Percentiles rank a stretch among this genome's conserved stretches.
phyloP scores from a whole-genome alignment of 2,888 invertebrate genomes.

The Drosophila demipolita region DNA sequence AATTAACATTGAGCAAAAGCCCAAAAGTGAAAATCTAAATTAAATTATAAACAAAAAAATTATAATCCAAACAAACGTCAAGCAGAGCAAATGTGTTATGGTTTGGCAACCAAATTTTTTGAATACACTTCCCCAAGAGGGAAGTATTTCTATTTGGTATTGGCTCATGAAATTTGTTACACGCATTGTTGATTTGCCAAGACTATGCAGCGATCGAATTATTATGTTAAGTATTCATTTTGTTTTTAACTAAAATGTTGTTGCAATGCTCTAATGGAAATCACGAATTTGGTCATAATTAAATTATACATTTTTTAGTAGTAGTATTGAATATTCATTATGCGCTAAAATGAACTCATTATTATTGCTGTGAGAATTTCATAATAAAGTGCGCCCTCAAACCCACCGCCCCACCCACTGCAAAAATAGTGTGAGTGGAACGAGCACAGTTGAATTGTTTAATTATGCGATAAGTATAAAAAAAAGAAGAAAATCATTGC shows the following conservation, averaged over 20 bases:
- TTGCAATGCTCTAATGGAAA: not conserved
- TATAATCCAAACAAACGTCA: slow-evolving; percentile 44
- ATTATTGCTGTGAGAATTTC: slow-evolving; percentile 17
- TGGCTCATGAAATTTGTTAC: not conserved
- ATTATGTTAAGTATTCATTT: not conserved
- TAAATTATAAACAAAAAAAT: slow-evolving; percentile 46
- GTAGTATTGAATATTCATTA: not conserved
- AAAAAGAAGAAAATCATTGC: slow-evolving; percentile 14
- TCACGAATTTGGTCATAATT: not conserved
- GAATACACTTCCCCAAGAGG: not conserved
- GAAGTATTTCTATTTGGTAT: not conserved
- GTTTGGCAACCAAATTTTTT: slow-evolving; percentile 37
- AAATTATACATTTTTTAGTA: not conserved
- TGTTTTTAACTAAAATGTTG: not conserved
- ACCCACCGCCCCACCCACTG: not conserved
- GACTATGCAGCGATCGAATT: not conserved
- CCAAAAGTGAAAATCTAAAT: slow-evolving; percentile 35
- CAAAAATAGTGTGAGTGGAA: not conserved
- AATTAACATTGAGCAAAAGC: slow-evolving; percentile 36
- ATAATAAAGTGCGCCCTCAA: not conserved
- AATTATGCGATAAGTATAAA: slow-evolving; percentile 23
- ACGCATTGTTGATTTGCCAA: not conserved
- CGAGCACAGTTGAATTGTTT: slow-evolving; percentile 36
- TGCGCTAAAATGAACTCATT: not conserved
- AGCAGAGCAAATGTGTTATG: slow-evolving; percentile 18